These are phyloP conservation scores for Camelus bactrianus DNA, from an alignment of 2,113 vertebrate species.

Conservation along the genomic window DNA sequence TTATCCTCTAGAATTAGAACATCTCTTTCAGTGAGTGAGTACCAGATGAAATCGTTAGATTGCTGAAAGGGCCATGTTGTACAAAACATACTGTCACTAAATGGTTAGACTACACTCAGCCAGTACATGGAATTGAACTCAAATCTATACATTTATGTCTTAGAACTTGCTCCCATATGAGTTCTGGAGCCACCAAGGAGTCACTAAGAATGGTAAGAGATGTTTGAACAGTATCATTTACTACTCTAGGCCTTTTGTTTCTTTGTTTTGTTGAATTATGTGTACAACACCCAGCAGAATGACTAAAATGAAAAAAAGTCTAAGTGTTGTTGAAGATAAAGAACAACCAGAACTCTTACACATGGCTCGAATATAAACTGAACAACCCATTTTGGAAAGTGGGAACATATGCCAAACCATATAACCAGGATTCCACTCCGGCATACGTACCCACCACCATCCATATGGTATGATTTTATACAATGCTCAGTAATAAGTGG, in stretches of 20 bases:
- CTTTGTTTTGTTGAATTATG: not conserved
- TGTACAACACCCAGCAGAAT: not conserved
- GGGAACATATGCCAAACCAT: not conserved
- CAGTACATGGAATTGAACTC: not conserved
- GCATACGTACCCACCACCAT: not conserved
- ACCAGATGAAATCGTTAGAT: not conserved
- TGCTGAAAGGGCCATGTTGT: not conserved
- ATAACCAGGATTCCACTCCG: not conserved
- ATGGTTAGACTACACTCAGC: not conserved
- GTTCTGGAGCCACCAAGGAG: not conserved
- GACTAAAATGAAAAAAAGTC: conserved; percentile 24
- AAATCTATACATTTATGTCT: not conserved
- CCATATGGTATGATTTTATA: not conserved
- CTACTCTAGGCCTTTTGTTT: not conserved
- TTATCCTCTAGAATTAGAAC: not conserved
- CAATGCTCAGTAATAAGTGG: not conserved
- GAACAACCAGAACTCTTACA: not conserved
- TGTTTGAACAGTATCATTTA: not conserved
- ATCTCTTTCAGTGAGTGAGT: not conserved
- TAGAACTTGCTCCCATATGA: not conserved
- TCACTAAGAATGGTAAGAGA: not conserved
- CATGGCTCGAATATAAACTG: not conserved
- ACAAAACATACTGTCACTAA: not conserved
- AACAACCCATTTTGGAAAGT: not conserved
- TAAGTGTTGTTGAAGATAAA: not conserved